These are phyloP conservation scores for Charadrius vociferus DNA, from an alignment of 2,113 vertebrate species.

Conservation along the genomic window DNA sequence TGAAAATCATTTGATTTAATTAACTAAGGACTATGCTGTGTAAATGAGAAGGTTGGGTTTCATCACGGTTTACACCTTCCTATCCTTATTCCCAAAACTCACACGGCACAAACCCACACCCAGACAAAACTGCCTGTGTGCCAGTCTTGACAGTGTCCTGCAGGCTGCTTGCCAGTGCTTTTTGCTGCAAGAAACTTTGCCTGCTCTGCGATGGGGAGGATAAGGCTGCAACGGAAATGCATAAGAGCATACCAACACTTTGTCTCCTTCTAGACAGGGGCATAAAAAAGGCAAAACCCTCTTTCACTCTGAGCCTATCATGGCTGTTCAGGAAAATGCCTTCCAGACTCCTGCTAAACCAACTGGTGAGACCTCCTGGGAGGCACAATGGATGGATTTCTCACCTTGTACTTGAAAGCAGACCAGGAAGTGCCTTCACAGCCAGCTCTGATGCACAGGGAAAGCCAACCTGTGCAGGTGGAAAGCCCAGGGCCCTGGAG, in stretches of 20 bases:
- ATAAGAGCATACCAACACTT: not conserved
- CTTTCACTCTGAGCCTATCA: not conserved
- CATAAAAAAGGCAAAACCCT: not conserved
- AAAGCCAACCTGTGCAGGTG: rapidly evolving
- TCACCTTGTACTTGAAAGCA: not conserved
- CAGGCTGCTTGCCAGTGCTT: not conserved
- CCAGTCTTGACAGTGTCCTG: not conserved
- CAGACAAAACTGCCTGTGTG: not conserved
- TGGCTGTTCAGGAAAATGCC: not conserved
- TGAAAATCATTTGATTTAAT: not conserved
- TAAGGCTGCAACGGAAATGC: not conserved
- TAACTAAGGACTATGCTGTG: not conserved
- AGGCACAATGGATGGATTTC: not conserved
- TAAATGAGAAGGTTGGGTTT: not conserved
- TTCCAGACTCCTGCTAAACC: not conserved
- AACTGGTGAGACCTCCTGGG: not conserved
- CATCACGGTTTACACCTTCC: not conserved
- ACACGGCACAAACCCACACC: not conserved
- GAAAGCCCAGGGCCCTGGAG: not conserved
- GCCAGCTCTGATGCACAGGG: no score
- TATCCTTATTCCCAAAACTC: not conserved
- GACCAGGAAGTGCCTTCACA: rapidly evolving
- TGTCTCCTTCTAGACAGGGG: rapidly evolving
- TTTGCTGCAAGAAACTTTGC: not conserved
- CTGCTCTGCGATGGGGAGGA: not conserved